Evolutionary conservation across 2,888 invertebrate species (phyloP), one percentile per base, ranked within the genome.

Genomic region (Clepsis dumicolana): DNA sequence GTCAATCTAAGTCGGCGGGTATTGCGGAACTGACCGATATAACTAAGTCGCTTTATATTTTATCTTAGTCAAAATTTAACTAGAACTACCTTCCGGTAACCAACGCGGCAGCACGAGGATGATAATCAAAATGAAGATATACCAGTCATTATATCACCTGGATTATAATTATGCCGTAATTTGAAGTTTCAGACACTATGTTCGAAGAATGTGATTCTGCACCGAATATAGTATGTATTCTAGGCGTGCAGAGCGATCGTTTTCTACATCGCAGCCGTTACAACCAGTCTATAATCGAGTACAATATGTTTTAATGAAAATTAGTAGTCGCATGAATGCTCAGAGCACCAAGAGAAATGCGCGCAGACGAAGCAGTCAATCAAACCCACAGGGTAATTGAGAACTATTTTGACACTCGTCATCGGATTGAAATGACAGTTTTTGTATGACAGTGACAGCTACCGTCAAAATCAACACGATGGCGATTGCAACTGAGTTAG

Each of bases 201-300:
- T 57, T 59, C 54, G 18, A 59, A 65, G 64, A 44, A 48, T 48
- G 50, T 50, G 56, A 57, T 65, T 50, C 24, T 48, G 57, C 25
- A 50, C 35, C 24, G 48, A 48, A 64, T 32, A 44, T 54, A 56
- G n/a, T 27, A 48, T n/a, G 56, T n/a, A 56, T 65, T 35, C 50
- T 65, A 65, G 60, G 59, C 21, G 24, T 52, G 65, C 52, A 57
- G 59, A 59, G 27, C 65, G 64, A 64, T 53, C 53, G 5, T 48
- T 48, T 21, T 48, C 21, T 48, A 12, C 21, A 38, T 54, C 41
- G 62, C 53, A 44, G 21, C 10, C 32, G 44, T 32, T 8, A 41
- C 64, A 44, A 56, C 24, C 57, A 18, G 35, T 12, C 25, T 7
- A 48, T 32, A 53, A 38, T 29, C 48, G 48, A 12, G 7, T 4